Evolutionary conservation across 2,113 vertebrate genomes (phyloP), one percentile per base, ranked within the genome.

Genomic region (Mastomys natalensis): DNA sequence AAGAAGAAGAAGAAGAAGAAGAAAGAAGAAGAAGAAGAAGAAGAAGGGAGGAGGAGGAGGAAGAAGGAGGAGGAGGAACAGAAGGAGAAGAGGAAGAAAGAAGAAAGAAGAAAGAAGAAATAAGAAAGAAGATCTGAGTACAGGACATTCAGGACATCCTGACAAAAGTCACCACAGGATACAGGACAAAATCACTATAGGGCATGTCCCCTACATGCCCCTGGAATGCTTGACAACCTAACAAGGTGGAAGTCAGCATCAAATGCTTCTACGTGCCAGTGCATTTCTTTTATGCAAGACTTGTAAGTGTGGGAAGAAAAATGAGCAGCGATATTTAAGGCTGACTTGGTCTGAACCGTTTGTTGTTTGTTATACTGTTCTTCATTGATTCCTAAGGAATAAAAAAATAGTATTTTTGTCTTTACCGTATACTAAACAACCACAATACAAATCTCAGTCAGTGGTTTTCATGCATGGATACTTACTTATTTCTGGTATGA

Each of bases 401-500:
- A 81, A 84, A 53, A 85, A 22, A 58, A 6, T 22, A 58, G 16
- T 21, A 86, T 64, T 37, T 81, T 87, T 21, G 37, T 8, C 74
- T 94, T 96, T 70, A 76, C 3, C 80, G 37, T 48, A 48, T 60
- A 91, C 5, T 68, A 40, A 76, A 84, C 51, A 90, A 62, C 48
- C 60, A 34, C 29, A 88, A 85, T 55, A n/a, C 58, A 94, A 89
- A 95, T 78, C 34, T 21, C 45, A 51, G 7, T 74, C 29, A 40
- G 6, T 60, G 37, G 86, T 78, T 80, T 93, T 92, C 26, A n/a
- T 89, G 3, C 40, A 92, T 76, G 51, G n/a, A 43, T 51, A 58
- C 13, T 92, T 72, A 93, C n/a, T 80, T 81, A 94, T 80, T 91
- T 90, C 62, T 97, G 85, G 84, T 87, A n/a, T 0, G 0, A 96